A percentile compares a stretch with the other conserved stretches of the same genome.
These are phyloP conservation scores for Abrostola tripartita DNA, from an alignment of 2,888 invertebrate species.

Conservation along the genomic window DNA sequence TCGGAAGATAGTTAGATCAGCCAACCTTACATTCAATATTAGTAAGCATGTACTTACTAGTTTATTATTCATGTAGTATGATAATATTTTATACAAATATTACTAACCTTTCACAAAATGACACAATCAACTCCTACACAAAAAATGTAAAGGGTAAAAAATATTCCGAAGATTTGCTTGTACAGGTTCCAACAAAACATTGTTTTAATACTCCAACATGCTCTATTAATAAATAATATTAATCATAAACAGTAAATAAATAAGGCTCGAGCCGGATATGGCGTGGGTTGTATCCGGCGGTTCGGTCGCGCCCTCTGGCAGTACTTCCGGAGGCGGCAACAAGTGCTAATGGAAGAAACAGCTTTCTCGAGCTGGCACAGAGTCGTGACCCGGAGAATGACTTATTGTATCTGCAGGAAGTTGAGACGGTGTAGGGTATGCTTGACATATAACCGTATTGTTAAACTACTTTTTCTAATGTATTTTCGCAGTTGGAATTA, in stretches of 20 bases:
- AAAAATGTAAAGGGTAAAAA: no score
- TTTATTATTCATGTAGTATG: no score
- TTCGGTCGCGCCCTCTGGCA: neutral
- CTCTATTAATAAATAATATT: neutral
- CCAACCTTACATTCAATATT: no score
- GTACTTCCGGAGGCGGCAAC: neutral
- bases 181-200: constrained; percentile 2
- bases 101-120: no score
- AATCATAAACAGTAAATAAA: constrained; percentile 1
- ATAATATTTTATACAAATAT: no score
- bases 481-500: no score
- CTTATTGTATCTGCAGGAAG: constrained; percentile 5
- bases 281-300: constrained; percentile 4
- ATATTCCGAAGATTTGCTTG: no score
- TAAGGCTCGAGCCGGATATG: neutral
- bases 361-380: neutral
- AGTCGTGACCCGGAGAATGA: neutral
- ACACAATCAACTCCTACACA: no score
- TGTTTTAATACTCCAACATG: neutral
- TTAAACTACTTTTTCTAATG: no score
- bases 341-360: constrained; percentile 2
- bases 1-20: no score
- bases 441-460: neutral
- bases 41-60: no score
- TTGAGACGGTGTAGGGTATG: neutral